Percentiles rank a stretch among this genome's conserved stretches.
These are phyloP conservation scores for Lasioglossum albipes DNA, from an alignment of 1,140 invertebrate species.

Conservation along the genomic window DNA sequence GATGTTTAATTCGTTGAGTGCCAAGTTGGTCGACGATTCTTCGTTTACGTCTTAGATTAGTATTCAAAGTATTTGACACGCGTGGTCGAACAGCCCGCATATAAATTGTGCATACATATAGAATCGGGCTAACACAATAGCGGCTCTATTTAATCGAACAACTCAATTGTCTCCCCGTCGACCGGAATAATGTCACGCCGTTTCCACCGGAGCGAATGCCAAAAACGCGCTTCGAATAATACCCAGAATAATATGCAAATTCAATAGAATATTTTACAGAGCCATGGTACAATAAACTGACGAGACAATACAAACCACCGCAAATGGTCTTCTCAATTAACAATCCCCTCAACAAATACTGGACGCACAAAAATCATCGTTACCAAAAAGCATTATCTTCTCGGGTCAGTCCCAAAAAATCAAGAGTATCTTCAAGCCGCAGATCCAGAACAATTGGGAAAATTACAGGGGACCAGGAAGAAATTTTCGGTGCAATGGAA, in stretches of 20 bases:
- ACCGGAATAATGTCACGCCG: not conserved
- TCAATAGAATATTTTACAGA: not conserved
- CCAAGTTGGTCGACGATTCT: no score
- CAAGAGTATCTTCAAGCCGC: no score
- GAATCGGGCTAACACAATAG: no score
- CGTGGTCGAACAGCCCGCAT: no score
- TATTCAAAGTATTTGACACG: no score
- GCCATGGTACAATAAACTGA: not conserved
- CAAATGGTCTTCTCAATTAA: not conserved
- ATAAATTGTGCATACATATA: not conserved
- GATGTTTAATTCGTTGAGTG: no score
- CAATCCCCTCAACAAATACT: not conserved
- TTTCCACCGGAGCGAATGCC: not conserved
- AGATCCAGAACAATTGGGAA: not conserved
- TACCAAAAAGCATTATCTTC: no score
- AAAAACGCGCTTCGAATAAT: slow-evolving; percentile 5
- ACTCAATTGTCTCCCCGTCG: not conserved
- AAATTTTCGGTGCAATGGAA: no score
- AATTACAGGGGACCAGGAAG: no score
- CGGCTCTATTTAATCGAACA: not conserved
- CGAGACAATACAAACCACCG: not conserved
- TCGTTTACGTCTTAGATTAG: no score
- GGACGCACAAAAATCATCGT: not conserved
- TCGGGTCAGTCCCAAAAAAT: no score
- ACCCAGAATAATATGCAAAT: not conserved